Evolutionary conservation across 2,888 invertebrate species (phyloP).

Genomic region (Torymus texanus): DNA sequence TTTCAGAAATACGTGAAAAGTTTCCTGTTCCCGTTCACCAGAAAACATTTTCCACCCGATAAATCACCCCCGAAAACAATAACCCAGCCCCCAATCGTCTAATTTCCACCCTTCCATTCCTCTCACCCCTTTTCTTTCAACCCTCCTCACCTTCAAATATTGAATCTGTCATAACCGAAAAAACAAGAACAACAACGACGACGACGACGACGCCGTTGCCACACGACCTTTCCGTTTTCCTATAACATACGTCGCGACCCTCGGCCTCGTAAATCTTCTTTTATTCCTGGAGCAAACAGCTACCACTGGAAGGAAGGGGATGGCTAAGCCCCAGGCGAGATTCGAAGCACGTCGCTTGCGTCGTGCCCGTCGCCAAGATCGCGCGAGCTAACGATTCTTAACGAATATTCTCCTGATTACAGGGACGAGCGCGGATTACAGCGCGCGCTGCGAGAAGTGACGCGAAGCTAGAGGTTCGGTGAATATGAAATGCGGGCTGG

Average conservation of each 20-base stretch:
- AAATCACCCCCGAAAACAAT: no score
- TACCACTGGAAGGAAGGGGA: background rate
- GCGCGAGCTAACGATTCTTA: slow-evolving; percentile 40
- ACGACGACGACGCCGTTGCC: background rate
- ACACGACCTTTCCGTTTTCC: background rate
- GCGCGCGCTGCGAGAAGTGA: background rate
- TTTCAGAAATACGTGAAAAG: no score
- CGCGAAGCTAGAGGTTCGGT: no score
- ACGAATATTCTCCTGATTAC: slow-evolving; percentile 49
- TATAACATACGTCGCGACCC: background rate
- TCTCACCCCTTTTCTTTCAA: background rate
- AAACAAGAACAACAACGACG: slow-evolving; percentile 1
- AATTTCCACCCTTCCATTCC: no score
- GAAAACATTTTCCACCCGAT: no score
- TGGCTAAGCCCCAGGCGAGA: slow-evolving; percentile 11
- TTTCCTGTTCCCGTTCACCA: no score
- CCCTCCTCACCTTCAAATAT: slow-evolving; percentile 12
- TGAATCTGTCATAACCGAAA: slow-evolving; percentile 1
- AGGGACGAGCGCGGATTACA: slow-evolving; percentile 12
- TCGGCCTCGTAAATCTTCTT: slow-evolving; percentile 43
- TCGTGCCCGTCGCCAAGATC: background rate
- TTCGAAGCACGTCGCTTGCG: slow-evolving; percentile 41
- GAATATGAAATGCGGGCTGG: no score
- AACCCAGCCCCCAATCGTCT: no score
- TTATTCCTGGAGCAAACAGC: slow-evolving; percentile 31